Conservation (phyloP, 2,113 vertebrate genomes). For the Percina caprodes region DNA sequence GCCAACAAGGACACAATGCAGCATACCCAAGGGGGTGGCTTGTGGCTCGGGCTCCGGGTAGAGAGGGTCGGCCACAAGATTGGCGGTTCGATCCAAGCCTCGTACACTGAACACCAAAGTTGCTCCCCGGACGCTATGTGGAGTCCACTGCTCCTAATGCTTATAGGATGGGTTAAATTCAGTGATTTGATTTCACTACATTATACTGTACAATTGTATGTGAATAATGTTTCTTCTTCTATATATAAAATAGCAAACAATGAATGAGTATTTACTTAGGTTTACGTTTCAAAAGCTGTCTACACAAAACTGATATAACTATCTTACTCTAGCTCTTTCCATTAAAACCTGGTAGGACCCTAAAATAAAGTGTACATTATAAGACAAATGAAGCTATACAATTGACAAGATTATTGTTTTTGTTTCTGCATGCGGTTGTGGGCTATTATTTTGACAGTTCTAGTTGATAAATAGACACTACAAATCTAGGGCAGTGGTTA, state of each 20-base stretch:
- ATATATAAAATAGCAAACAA: background rate
- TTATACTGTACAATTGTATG: no score
- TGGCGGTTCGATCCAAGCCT: no score
- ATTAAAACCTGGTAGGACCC: background rate
- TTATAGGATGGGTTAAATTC: no score
- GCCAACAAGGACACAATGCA: background rate
- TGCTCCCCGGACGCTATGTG: no score
- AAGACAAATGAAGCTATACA: background rate
- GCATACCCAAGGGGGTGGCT: background rate
- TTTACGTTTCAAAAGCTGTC: constrained; percentile 1
- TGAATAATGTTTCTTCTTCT: no score
- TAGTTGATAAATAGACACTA: background rate
- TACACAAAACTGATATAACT: background rate
- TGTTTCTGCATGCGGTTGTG: background rate
- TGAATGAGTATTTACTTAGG: background rate
- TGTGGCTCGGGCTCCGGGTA: no score
- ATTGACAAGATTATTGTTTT: background rate
- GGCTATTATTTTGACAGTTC: background rate
- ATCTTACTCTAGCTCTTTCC: background rate
- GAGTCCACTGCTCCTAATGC: no score
- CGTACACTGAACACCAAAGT: no score
- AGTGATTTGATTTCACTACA: no score
- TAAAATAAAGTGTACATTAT: background rate
- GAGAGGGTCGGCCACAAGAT: no score
- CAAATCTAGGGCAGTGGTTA: background rate